These are phyloP conservation scores for Sebastes minor DNA, from an alignment of 2,797 vertebrate genomes.

Conservation along the genomic window DNA sequence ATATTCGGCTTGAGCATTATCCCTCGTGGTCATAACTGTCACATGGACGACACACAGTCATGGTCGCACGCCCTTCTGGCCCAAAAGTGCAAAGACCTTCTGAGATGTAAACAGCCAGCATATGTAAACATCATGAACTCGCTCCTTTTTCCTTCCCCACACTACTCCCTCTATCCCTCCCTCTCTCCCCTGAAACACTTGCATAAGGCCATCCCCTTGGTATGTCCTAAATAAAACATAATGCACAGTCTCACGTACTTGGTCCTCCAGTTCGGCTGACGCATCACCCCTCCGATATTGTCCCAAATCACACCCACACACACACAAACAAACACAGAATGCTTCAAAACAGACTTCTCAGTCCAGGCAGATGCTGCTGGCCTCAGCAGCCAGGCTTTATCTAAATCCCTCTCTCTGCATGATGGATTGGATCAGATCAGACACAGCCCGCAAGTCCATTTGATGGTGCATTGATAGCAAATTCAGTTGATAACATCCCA, in stretches of 20 bases:
- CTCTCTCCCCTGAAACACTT: background rate
- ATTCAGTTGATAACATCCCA: conserved; percentile 45
- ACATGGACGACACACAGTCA: background rate
- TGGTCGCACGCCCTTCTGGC: background rate
- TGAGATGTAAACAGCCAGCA: background rate
- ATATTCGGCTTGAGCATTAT: conserved; percentile 1
- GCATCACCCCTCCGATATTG: conserved; percentile 10
- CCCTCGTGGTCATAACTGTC: background rate
- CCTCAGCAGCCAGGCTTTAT: conserved; percentile 47
- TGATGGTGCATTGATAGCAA: conserved; percentile 58
- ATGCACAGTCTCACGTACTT: background rate
- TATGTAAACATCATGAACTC: background rate
- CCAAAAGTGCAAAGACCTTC: background rate
- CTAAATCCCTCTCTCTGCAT: conserved; percentile 57
- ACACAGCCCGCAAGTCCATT: conserved; percentile 54
- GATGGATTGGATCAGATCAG: conserved; percentile 66
- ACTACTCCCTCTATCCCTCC: background rate
- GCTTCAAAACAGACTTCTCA: conserved; percentile 37
- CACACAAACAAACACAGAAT: conserved; percentile 20
- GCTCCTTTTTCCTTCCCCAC: background rate
- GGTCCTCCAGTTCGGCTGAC: conserved; percentile 4
- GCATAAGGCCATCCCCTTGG: background rate
- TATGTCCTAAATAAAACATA: background rate
- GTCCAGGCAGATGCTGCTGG: conserved; percentile 27
- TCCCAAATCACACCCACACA: conserved; percentile 38